These are phyloP conservation scores for Gymnoscopelus microlampas DNA, from an alignment of 2,797 vertebrate species.

Conservation along the genomic window DNA sequence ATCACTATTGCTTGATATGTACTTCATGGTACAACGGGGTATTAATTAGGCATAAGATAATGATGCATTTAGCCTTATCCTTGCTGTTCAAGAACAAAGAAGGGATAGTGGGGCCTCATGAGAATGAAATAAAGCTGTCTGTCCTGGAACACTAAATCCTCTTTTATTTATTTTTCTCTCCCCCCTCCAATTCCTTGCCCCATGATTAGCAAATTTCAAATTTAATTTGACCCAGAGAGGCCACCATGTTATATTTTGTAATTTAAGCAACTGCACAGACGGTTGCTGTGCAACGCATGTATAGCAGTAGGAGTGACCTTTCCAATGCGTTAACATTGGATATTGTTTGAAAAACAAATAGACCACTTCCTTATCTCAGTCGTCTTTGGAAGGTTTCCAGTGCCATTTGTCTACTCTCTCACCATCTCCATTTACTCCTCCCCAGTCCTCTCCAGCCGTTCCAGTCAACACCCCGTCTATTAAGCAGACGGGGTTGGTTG, in stretches of 20 bases:
- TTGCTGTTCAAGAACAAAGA: not conserved
- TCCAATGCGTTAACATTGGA: not conserved
- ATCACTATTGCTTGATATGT: no score
- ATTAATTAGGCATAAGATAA: no score
- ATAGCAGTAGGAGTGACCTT: not conserved
- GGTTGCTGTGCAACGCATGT: not conserved
- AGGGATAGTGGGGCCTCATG: not conserved
- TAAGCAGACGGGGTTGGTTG: slow-evolving; percentile 23
- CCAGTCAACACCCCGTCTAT: slow-evolving; percentile 27
- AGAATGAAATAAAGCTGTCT: slow-evolving; percentile 25
- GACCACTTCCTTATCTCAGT: not conserved
- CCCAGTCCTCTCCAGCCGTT: slow-evolving; percentile 27
- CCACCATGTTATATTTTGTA: not conserved
- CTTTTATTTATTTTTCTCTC: not conserved
- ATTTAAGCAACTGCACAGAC: not conserved
- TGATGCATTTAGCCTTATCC: not conserved
- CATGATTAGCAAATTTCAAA: no score
- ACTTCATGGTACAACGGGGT: no score
- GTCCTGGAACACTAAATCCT: slow-evolving; percentile 1
- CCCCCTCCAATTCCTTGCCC: no score
- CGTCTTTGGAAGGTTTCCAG: slow-evolving; percentile 8
- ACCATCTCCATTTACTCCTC: slow-evolving; percentile 20
- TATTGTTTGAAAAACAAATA: not conserved
- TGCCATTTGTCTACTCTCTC: slow-evolving; percentile 7
- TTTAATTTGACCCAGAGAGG: no score